A percentile compares a stretch with the other conserved stretches of the same genome.
phyloP scores from a whole-genome alignment of 2,797 vertebrate species.

The Falco concolor region DNA sequence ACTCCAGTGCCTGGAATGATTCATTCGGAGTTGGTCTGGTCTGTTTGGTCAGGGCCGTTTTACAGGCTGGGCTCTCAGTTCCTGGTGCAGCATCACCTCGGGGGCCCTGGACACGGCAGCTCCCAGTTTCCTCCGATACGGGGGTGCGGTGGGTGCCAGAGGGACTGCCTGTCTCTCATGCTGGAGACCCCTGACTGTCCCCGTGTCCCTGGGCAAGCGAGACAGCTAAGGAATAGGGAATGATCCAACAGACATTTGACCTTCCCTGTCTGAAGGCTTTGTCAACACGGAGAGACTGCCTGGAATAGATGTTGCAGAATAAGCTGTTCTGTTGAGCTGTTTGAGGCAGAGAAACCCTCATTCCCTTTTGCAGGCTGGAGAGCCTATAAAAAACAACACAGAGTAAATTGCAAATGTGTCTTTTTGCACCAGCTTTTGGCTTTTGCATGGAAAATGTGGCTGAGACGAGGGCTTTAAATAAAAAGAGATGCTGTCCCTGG shows the following conservation, averaged over 20 bases:
- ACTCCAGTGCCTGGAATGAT: not conserved
- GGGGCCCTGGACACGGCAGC: rapidly evolving
- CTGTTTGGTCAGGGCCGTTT: not conserved
- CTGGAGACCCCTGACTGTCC: no score
- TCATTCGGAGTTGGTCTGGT: not conserved
- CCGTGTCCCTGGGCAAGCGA: not conserved
- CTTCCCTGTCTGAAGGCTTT: not conserved
- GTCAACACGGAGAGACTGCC: not conserved
- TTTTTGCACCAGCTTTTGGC: not conserved
- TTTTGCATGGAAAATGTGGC: not conserved
- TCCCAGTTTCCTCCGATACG: rapidly evolving
- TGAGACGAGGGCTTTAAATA: not conserved
- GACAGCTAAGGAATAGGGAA: not conserved
- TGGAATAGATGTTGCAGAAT: not conserved
- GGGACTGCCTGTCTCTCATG: rapidly evolving
- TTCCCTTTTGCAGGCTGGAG: not conserved
- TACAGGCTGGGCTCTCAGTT: not conserved
- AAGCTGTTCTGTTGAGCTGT: not conserved
- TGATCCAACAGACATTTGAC: not conserved
- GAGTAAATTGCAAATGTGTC: not conserved
- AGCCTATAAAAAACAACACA: not conserved
- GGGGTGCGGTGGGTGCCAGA: not conserved
- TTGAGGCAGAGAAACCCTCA: not conserved
- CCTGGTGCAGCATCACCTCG: not conserved
- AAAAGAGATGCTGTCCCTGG: not conserved